phyloP scores from a whole-genome alignment of 2,888 invertebrate species.

The Scelioninae gen. 2 region DNA sequence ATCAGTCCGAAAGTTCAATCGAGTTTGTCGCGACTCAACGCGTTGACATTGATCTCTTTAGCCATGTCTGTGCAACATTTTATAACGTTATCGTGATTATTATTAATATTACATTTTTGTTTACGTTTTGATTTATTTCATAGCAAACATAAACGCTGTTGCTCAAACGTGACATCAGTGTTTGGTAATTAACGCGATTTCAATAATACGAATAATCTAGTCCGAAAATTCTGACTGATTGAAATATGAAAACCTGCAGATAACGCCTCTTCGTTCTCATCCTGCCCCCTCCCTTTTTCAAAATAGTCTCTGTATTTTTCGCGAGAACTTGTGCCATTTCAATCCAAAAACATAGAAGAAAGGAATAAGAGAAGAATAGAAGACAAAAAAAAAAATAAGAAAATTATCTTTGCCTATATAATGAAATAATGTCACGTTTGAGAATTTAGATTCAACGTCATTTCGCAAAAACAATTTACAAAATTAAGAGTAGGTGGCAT shows the following conservation, averaged over 20 bases:
- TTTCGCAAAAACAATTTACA: conserved; percentile 31
- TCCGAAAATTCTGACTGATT: conserved; percentile 68
- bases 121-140: conserved; percentile 60
- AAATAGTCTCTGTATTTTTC: conserved; percentile 48
- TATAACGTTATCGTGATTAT: conserved; percentile 61
- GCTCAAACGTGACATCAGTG: conserved; percentile 65
- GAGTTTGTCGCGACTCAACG: conserved; percentile 31
- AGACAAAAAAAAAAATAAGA: conserved; percentile 12
- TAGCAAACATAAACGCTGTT: conserved; percentile 65
- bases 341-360: conserved; percentile 49
- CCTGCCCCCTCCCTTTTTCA: conserved; percentile 36
- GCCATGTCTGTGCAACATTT: conserved; percentile 55
- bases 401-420: conserved; percentile 46
- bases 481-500: conserved; percentile 48
- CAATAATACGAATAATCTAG: conserved; percentile 66
- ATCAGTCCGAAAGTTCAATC: no score
- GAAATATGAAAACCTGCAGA: conserved; percentile 60
- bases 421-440: conserved; percentile 63
- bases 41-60: conserved; percentile 49
- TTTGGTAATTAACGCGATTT: conserved; percentile 64
- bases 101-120: conserved; percentile 64
- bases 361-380: conserved; percentile 27
- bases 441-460: conserved; percentile 57
- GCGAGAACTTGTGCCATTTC: conserved; percentile 64
- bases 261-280: conserved; percentile 49